Percentiles rank a stretch among this genome's conserved stretches.
phyloP scores from a whole-genome alignment of 2,888 invertebrate species.

The Diarsia mendica region DNA sequence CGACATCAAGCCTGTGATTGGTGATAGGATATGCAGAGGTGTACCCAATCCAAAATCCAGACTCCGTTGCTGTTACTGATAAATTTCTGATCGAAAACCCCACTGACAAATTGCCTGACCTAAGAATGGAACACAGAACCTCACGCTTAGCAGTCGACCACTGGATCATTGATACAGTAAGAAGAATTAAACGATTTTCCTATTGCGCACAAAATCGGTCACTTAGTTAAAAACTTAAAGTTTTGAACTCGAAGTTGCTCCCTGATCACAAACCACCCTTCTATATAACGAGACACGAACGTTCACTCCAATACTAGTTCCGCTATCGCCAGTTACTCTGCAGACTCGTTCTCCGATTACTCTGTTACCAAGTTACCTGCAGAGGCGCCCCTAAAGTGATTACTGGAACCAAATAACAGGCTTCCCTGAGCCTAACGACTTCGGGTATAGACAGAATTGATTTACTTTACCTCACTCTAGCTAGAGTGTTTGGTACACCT shows the following conservation, averaged over 20 bases:
- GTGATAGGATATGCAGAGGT: no score
- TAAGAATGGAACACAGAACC: no score
- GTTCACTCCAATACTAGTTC: not conserved
- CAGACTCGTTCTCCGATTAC: constrained; percentile 13
- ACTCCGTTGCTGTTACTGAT: no score
- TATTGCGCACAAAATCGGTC: not conserved
- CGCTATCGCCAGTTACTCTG: constrained; percentile 23
- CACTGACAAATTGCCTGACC: no score
- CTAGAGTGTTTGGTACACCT: not conserved
- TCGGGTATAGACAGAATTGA: constrained; percentile 14
- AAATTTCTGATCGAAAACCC: no score
- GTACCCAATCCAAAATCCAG: no score
- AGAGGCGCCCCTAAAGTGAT: constrained; percentile 49
- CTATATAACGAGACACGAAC: not conserved
- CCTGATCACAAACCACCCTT: not conserved
- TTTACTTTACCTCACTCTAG: constrained; percentile 12
- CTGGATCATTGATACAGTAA: not conserved
- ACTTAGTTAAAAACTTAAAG: not conserved
- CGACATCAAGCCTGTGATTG: not conserved
- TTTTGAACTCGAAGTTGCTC: not conserved
- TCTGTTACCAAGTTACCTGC: constrained; percentile 35
- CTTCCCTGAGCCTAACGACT: constrained; percentile 19
- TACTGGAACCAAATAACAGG: constrained; percentile 60
- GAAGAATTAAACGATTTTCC: not conserved
- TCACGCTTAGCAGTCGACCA: no score